A percentile compares a stretch with the other conserved stretches of the same genome.
phyloP scores from a whole-genome alignment of 2,797 vertebrate species.

The Paedocypris micromegethes region DNA sequence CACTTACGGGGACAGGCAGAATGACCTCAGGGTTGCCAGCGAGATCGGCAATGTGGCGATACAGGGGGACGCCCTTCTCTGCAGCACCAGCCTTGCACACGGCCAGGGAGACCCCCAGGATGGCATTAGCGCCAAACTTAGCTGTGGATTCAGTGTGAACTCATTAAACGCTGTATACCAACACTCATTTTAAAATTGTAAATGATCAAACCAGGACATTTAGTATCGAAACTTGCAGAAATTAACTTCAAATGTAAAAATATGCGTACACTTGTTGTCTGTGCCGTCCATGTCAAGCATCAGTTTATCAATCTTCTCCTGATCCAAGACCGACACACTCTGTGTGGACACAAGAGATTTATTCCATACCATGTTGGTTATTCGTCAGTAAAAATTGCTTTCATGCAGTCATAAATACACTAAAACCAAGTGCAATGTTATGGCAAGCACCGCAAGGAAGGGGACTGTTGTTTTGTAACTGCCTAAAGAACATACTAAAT shows the following conservation, averaged over 20 bases:
- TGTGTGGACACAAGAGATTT: conserved; percentile 49
- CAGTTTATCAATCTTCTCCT: conserved; percentile 92
- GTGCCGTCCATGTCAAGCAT: conserved; percentile 98
- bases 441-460: conserved; percentile 23
- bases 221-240: too few species aligned
- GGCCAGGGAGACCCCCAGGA: conserved; percentile 94
- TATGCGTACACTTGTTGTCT: conserved; percentile 90
- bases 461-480: conserved; percentile 3
- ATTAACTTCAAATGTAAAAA: background rate
- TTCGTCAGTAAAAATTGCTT: background rate
- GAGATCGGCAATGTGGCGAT: conserved; percentile 93
- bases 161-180: background rate
- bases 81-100: conserved; percentile 98
- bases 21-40: conserved; percentile 94
- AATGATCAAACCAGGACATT: too few species aligned
- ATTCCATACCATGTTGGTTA: conserved; percentile 8
- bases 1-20: conserved; percentile 90
- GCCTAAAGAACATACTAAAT: background rate
- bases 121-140: conserved; percentile 97
- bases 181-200: too few species aligned
- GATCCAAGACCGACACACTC: conserved; percentile 83
- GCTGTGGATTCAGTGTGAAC: conserved; percentile 61
- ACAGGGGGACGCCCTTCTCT: conserved; percentile 93
- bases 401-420: conserved; percentile 5
- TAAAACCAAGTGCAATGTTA: conserved; percentile 28